Evolutionary conservation across 2,113 vertebrate genomes (phyloP).

Genomic region (Steatornis caripensis): DNA sequence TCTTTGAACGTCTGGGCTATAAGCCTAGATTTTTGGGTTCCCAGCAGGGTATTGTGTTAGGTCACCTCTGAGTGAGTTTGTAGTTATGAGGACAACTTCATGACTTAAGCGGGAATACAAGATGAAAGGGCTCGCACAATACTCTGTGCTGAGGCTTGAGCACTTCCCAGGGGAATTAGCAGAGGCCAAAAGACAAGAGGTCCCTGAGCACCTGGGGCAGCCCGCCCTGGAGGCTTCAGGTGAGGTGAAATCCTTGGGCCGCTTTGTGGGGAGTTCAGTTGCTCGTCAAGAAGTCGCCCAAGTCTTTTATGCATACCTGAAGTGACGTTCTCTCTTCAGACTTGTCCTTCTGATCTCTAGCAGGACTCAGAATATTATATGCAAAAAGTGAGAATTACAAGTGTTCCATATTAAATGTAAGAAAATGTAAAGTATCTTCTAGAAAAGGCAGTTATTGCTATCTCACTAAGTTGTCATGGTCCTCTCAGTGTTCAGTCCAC

Average conservation of each 20-base stretch:
- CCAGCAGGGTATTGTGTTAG: background rate
- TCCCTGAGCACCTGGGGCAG: background rate
- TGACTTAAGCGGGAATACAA: background rate
- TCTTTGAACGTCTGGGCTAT: background rate
- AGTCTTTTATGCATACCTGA: background rate
- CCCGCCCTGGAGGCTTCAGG: background rate
- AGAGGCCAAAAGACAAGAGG: background rate
- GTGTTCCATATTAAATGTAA: background rate
- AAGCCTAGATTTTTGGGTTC: background rate
- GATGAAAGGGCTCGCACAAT: background rate
- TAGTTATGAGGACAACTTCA: background rate
- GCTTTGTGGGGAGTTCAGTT: background rate
- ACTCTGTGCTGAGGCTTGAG: background rate
- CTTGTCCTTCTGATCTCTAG: background rate
- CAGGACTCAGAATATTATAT: background rate
- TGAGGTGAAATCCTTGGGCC: background rate
- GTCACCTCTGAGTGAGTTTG: background rate
- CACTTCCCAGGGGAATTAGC: background rate
- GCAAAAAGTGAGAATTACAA: background rate
- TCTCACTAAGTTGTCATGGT: background rate
- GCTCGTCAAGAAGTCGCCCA: background rate
- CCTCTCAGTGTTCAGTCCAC: background rate
- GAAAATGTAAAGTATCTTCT: background rate
- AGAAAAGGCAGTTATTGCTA: background rate
- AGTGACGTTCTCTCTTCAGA: background rate